phyloP scores from a whole-genome alignment of 37 sponge, comb jelly and placozoan genomes.

The Hormiphora californensis region DNA sequence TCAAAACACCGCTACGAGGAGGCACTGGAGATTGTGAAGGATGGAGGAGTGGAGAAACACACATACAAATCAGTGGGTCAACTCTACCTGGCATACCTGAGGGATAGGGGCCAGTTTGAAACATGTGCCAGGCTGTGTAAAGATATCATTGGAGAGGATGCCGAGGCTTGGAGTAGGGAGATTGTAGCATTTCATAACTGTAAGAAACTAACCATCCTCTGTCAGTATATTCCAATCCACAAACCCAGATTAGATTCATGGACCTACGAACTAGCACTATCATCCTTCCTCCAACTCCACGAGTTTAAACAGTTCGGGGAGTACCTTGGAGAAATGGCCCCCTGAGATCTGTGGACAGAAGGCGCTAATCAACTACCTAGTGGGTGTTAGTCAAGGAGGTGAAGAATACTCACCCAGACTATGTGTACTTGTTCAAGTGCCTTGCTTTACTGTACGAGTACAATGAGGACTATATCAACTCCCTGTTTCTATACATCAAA shows the following conservation, averaged over 20 bases:
- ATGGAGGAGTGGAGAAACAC: neutral
- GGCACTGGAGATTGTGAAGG: slow-evolving; percentile 45
- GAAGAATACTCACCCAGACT: neutral
- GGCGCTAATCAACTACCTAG: slow-evolving; percentile 11
- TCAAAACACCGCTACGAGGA: slow-evolving; percentile 63
- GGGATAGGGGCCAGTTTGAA: slow-evolving; percentile 59
- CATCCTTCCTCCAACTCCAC: slow-evolving; percentile 11
- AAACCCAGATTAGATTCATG: slow-evolving; percentile 1
- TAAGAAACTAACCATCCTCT: slow-evolving; percentile 35
- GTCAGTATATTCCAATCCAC: slow-evolving; percentile 13
- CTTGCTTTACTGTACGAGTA: slow-evolving; percentile 61
- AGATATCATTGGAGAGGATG: neutral
- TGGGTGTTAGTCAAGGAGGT: slow-evolving; percentile 8
- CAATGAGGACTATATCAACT: slow-evolving; percentile 68
- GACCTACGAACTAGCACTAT: slow-evolving; percentile 35
- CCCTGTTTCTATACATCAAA: slow-evolving; percentile 78
- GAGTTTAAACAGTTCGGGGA: slow-evolving; percentile 19
- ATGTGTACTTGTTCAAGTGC: slow-evolving; percentile 12
- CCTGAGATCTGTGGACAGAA: slow-evolving; percentile 33
- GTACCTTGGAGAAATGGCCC: neutral
- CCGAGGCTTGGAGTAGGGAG: slow-evolving; percentile 15
- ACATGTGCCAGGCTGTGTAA: slow-evolving; percentile 66
- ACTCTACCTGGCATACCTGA: slow-evolving; percentile 64
- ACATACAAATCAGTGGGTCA: slow-evolving; percentile 62
- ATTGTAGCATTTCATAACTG: slow-evolving; percentile 32